These are phyloP conservation scores for Cantharis rufa DNA, from an alignment of 2,888 invertebrate genomes.

Conservation along the genomic window DNA sequence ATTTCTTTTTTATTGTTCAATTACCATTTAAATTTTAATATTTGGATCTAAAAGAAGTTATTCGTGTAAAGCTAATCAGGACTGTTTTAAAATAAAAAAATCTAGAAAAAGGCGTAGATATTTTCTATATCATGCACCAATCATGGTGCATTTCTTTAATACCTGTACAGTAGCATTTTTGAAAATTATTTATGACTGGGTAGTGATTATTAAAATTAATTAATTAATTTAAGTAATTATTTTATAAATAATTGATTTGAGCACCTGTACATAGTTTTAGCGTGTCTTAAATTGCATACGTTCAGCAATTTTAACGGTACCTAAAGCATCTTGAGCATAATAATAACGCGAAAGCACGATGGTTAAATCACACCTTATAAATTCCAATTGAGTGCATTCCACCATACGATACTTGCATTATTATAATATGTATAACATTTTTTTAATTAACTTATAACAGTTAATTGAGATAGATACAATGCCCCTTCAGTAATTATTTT, in stretches of 20 bases:
- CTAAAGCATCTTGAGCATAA: constrained; percentile 18
- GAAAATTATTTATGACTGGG: neutral
- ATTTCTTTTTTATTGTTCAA: too few species aligned
- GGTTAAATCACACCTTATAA: constrained; percentile 26
- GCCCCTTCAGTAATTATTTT: neutral
- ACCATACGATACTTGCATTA: constrained; percentile 10
- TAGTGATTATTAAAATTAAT: neutral
- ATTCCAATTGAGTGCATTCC: constrained; percentile 26
- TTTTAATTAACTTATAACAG: neutral
- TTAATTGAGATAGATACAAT: neutral
- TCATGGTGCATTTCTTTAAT: neutral
- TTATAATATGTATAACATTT: neutral
- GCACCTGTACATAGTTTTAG: neutral
- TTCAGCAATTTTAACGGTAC: constrained; percentile 22
- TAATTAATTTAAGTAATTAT: neutral
- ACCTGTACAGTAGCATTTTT: neutral
- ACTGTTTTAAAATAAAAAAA: too few species aligned
- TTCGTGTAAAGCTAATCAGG: too few species aligned
- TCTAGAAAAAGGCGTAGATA: too few species aligned
- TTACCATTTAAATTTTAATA: too few species aligned
- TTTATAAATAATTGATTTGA: neutral
- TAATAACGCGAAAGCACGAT: constrained; percentile 12
- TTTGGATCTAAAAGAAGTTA: too few species aligned
- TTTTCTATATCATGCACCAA: too few species aligned
- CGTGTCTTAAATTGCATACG: constrained; percentile 3